A percentile compares a stretch with the other conserved stretches of the same genome.
Evolutionary conservation across 2,113 vertebrate genomes (phyloP).

Genomic region (Pseudorasbora parva): DNA sequence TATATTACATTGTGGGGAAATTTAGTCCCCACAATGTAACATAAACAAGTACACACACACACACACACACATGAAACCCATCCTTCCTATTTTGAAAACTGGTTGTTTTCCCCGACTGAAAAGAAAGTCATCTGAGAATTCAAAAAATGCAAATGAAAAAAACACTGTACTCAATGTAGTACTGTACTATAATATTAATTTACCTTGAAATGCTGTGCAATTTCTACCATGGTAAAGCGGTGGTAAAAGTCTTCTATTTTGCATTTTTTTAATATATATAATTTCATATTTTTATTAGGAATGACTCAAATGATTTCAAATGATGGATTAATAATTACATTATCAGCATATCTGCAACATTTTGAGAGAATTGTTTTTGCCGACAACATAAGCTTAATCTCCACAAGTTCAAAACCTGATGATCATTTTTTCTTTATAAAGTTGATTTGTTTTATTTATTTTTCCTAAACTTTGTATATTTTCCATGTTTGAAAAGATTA

Average conservation of each 20-base stretch:
- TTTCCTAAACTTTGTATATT: background rate
- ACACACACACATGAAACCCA: background rate
- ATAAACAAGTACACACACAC: no score
- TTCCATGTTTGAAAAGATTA: background rate
- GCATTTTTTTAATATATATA: background rate
- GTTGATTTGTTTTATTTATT: background rate
- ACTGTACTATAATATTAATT: background rate
- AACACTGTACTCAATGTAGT: background rate
- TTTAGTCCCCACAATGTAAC: no score
- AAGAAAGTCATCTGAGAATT: background rate
- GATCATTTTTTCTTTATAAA: background rate
- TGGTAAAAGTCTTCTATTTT: background rate
- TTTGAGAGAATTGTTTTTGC: background rate
- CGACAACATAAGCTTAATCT: background rate
- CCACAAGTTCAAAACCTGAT: no score
- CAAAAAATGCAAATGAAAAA: background rate
- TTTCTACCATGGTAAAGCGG: background rate
- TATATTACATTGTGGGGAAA: no score
- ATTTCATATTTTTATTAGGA: no score
- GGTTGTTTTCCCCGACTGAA: background rate
- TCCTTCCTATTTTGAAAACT: background rate
- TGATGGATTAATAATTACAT: background rate
- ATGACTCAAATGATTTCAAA: background rate
- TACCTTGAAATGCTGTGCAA: background rate
- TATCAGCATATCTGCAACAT: background rate